Conservation (phyloP, 37 sponge, comb jelly and placozoan species). For the Eunapius fragilis region DNA sequence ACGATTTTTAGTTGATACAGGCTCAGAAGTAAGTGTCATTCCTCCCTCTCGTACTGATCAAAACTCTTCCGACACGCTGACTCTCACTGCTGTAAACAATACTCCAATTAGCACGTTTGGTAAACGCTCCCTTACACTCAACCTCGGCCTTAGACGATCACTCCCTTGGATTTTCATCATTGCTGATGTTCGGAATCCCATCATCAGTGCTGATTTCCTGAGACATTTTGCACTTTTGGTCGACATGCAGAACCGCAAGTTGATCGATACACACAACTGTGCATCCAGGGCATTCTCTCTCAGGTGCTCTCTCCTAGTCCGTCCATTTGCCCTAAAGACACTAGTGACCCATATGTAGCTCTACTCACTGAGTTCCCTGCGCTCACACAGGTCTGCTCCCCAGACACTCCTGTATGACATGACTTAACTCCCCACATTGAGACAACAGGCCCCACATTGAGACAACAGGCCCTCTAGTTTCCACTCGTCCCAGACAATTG, state of each 20-base stretch:
- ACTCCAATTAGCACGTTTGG: slow-evolving; percentile 63
- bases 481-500: slow-evolving; percentile 13
- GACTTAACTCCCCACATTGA: no score
- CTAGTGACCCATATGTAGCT: slow-evolving; percentile 32
- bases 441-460: slow-evolving; percentile 53
- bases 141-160: slow-evolving; percentile 64
- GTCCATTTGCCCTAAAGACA: slow-evolving; percentile 21
- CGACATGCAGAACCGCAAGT: slow-evolving; percentile 41
- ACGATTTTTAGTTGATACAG: slow-evolving; percentile 50
- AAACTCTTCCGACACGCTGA: not conserved
- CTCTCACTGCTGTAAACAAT: slow-evolving; percentile 31
- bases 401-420: slow-evolving; percentile 18
- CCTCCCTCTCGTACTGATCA: slow-evolving; percentile 22
- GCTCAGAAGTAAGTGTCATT: slow-evolving; percentile 55
- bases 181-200: slow-evolving; percentile 69
- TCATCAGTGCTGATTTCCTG: slow-evolving; percentile 72
- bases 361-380: slow-evolving; percentile 32
- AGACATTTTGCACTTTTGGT: slow-evolving; percentile 46
- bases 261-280: slow-evolving; percentile 29
- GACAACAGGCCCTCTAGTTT: slow-evolving; percentile 48
- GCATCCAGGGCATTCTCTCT: slow-evolving; percentile 20
- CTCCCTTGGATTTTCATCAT: slow-evolving; percentile 76
- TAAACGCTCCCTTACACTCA: slow-evolving; percentile 58
- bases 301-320: slow-evolving; percentile 1
- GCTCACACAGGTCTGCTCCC: slow-evolving; percentile 27